A percentile compares a stretch with the other conserved stretches of the same genome.
These are phyloP conservation scores for Drosophila leonis DNA, from an alignment of 2,888 invertebrate species.

Conservation along the genomic window DNA sequence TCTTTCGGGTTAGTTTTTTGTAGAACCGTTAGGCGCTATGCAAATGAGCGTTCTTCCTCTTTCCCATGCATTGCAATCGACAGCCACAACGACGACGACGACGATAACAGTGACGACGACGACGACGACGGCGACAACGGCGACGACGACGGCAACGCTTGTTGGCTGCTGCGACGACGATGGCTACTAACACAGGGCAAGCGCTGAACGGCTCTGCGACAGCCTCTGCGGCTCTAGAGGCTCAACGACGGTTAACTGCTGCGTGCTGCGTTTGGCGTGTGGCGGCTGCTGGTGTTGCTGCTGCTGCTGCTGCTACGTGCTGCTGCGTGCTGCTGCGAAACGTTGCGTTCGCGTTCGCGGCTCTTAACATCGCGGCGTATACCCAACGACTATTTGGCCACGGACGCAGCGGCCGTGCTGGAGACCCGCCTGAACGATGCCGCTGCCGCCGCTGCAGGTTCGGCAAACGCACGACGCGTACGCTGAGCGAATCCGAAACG, in stretches of 20 bases:
- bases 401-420: slow-evolving; percentile 76
- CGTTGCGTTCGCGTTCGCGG: slow-evolving; percentile 79
- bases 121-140: background rate
- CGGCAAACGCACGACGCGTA: slow-evolving; percentile 58
- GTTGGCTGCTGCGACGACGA: slow-evolving; percentile 41
- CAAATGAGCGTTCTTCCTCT: slow-evolving; percentile 53
- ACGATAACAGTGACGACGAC: slow-evolving; percentile 16
- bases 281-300: slow-evolving; percentile 33
- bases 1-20: slow-evolving; percentile 33
- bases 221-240: slow-evolving; percentile 22
- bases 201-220: slow-evolving; percentile 26
- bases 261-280: slow-evolving; percentile 31
- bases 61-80: slow-evolving; percentile 50
- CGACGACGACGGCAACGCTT: slow-evolving; percentile 16
- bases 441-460: slow-evolving; percentile 47
- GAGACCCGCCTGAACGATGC: slow-evolving; percentile 67
- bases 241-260: slow-evolving; percentile 38
- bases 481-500: slow-evolving; percentile 62
- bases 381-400: slow-evolving; percentile 83
- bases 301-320: slow-evolving; percentile 43
- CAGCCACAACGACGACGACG: slow-evolving; percentile 22
- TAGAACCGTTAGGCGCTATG: slow-evolving; percentile 47
- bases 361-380: slow-evolving; percentile 85
- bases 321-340: slow-evolving; percentile 48
- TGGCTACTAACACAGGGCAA: slow-evolving; percentile 31